phyloP scores from a whole-genome alignment of 2,888 invertebrate genomes.

The Helobdella robusta region DNA sequence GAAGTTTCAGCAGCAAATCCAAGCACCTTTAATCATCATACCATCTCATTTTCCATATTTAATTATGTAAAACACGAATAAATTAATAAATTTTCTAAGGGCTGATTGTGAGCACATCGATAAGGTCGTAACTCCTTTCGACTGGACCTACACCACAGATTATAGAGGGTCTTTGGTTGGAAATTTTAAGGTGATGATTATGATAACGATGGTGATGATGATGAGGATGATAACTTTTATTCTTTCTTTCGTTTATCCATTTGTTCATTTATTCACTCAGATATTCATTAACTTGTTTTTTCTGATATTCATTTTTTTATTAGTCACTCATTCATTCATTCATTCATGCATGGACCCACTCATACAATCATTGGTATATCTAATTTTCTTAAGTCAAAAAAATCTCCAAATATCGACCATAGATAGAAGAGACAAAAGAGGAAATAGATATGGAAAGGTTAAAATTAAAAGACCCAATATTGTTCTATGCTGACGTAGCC shows the following conservation, averaged over 20 bases:
- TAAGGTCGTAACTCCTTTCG: conserved; percentile 74
- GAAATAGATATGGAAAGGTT: conserved; percentile 76
- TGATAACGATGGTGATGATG: not conserved
- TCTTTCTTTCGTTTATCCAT: too few species aligned
- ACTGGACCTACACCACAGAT: conserved; percentile 92
- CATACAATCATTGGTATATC: too few species aligned
- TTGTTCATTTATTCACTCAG: not conserved
- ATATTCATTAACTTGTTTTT: too few species aligned
- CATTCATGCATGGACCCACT: not conserved
- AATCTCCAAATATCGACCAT: too few species aligned
- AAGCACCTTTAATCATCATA: too few species aligned
- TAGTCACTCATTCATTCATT: not conserved
- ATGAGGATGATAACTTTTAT: too few species aligned
- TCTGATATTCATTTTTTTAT: too few species aligned
- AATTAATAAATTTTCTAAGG: conserved; percentile 52
- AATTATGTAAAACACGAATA: not conserved
- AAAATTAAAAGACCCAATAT: conserved; percentile 77
- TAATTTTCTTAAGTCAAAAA: too few species aligned
- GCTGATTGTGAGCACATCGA: conserved; percentile 56
- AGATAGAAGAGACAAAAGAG: conserved; percentile 57
- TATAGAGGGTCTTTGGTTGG: conserved; percentile 64
- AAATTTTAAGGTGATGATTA: conserved; percentile 1
- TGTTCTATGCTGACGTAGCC: conserved; percentile 84
- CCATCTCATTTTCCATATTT: too few species aligned
- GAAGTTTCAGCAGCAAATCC: too few species aligned